Evolutionary conservation across 2,797 vertebrate species (phyloP), one percentile per base, ranked within the genome.

Genomic region (Yasuhikotakia modesta): DNA sequence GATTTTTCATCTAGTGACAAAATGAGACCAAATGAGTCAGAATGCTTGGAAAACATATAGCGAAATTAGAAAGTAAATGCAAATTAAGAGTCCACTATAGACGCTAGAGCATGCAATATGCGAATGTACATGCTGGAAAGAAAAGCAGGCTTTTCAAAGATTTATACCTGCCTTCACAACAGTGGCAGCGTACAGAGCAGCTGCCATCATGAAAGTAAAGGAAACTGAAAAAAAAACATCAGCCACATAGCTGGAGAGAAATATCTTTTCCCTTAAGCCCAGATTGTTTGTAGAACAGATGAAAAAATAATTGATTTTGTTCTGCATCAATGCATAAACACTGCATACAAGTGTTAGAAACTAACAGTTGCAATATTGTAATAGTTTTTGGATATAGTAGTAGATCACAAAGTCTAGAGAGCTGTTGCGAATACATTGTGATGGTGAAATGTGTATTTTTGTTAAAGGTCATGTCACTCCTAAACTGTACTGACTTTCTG

Each of bases 161-260:
- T 81, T 69, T 43, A 72, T 70, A 46, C 55, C 35, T 35, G 61
- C 55, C 43, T 1, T 48, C 43, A 46, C 12, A 75, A 43, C 50
- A 71, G 70, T 67, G 12, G 58, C 43, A 78, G 74, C 30, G 24
- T 71, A 76, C 30, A 50, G 6, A 60, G 13, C 22, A 75, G 58
- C 45, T n/a, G 8, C 45, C 19, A 70, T 43, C 55, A 45, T 24
- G 53, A 75, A 77, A 57, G 67, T 14, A 50, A 81, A 72, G 52
- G 67, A 43, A 46, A 13, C n/a, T 24, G 50, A 43, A 19, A 58
- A 19, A 70, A 64, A 27, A 35, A 30, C 17, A 48, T 53, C 55
- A 1, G 39, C 53, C 11, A 57, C n/a, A 58, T 13, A 24, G 24
- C 30, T 43, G 14, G 39, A 50, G 17, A 48, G 13, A 57, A 77